phyloP scores from a whole-genome alignment of 2,797 vertebrate species.

The Etheostoma nigrum region DNA sequence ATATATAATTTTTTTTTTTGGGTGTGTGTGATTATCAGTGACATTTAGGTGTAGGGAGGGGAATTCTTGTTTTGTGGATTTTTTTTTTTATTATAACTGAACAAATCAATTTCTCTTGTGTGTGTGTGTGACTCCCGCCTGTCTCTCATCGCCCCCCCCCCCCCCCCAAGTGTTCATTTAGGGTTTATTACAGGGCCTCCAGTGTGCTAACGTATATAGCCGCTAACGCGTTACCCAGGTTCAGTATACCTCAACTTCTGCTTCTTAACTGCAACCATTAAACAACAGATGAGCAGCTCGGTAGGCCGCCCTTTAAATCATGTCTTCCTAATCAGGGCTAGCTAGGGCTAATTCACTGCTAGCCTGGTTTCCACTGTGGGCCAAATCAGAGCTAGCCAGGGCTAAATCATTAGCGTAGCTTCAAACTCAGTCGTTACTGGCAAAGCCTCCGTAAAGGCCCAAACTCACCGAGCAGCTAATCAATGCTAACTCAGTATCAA shows the following conservation, averaged over 20 bases:
- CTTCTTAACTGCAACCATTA: conserved; percentile 60
- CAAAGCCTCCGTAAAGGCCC: background rate
- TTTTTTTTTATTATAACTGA: conserved; percentile 60
- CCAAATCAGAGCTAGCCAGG: conserved; percentile 30
- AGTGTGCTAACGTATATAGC: conserved; percentile 37
- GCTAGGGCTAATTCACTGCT: conserved; percentile 10
- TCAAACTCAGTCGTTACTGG: background rate
- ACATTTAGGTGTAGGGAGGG: conserved; percentile 66
- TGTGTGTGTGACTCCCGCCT: conserved; percentile 33
- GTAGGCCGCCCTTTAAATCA: conserved; percentile 47
- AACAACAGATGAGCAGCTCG: conserved; percentile 27
- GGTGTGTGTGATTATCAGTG: conserved; percentile 56
- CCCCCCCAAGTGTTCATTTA: conserved; percentile 50
- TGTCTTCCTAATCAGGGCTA: conserved; percentile 68
- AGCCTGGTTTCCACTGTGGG: conserved; percentile 38
- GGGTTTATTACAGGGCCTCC: conserved; percentile 46
- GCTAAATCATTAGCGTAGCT: conserved; percentile 25
- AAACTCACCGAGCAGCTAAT: conserved; percentile 14
- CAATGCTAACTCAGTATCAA: conserved; percentile 1
- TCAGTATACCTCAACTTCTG: conserved; percentile 74
- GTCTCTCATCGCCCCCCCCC: conserved; percentile 58
- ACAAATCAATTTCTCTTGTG: conserved; percentile 69
- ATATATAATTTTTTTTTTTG: conserved; percentile 24
- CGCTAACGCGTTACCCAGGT: conserved; percentile 53
- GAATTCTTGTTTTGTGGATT: conserved; percentile 46